Evolutionary conservation across 1,140 invertebrate species (phyloP).

Genomic region (Drosophila ogumai): DNA sequence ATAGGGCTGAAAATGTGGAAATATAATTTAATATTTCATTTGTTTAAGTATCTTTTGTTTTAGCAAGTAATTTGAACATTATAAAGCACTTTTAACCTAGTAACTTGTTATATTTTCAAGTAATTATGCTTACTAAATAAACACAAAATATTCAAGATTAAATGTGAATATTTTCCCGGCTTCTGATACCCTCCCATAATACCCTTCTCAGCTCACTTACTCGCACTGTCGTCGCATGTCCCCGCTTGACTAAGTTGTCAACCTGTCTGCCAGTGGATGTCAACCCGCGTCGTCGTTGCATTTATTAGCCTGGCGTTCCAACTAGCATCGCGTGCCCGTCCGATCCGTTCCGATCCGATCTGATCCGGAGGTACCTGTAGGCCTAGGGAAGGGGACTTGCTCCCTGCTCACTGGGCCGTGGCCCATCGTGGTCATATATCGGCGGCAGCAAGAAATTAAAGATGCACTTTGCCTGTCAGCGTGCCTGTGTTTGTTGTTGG

Average conservation of each 20-base stretch:
- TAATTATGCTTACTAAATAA: background rate
- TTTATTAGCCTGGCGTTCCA: conserved; percentile 53
- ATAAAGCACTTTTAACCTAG: background rate
- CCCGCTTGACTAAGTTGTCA: conserved; percentile 75
- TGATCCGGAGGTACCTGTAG: conserved; percentile 2
- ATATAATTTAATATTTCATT: background rate
- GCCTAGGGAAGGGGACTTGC: conserved; percentile 1
- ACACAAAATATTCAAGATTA: background rate
- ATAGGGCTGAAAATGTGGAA: background rate
- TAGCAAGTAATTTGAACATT: background rate
- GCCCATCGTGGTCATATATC: conserved; percentile 40
- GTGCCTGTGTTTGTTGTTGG: conserved; percentile 60
- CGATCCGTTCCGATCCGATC: conserved; percentile 10
- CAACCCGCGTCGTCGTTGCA: conserved; percentile 56
- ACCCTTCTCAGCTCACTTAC: background rate
- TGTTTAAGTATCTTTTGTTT: background rate
- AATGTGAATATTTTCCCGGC: background rate
- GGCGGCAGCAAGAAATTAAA: conserved; percentile 66
- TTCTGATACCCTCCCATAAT: background rate
- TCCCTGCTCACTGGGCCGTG: conserved; percentile 68
- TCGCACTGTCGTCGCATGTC: background rate
- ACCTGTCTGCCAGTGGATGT: conserved; percentile 58
- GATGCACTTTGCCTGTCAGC: conserved; percentile 75
- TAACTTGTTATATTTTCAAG: background rate
- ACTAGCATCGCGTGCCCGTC: conserved; percentile 70